A percentile compares a stretch with the other conserved stretches of the same genome.
These are phyloP conservation scores for Haplochromis burtoni DNA, from an alignment of 2,113 vertebrate species.

Conservation along the genomic window DNA sequence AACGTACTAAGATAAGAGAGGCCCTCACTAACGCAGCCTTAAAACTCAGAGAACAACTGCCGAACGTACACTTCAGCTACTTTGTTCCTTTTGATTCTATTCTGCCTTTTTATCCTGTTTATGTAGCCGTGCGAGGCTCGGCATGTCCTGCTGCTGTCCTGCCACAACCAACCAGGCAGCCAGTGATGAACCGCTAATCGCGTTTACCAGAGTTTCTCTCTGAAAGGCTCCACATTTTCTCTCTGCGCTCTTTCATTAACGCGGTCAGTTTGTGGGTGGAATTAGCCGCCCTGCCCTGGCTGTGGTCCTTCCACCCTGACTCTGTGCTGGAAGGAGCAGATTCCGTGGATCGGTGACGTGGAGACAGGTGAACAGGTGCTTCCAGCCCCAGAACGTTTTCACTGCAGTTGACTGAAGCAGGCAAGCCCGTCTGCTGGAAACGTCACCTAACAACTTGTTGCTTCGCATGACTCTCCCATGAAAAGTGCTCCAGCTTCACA, in stretches of 20 bases:
- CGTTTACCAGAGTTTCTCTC: neutral
- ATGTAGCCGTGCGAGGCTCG: neutral
- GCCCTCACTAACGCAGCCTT: too few species aligned
- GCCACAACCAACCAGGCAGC: neutral
- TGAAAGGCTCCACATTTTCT: neutral
- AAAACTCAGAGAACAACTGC: neutral
- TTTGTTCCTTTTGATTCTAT: neutral
- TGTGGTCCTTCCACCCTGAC: neutral
- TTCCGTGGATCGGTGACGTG: neutral
- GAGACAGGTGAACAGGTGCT: constrained; percentile 43
- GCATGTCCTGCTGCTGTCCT: neutral
- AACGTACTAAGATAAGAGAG: neutral
- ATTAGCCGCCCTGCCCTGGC: neutral
- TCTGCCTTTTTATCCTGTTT: neutral
- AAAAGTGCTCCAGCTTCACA: neutral
- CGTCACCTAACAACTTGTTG: neutral
- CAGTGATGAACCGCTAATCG: neutral
- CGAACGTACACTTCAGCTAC: neutral
- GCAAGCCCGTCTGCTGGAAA: neutral
- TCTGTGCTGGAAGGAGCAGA: neutral
- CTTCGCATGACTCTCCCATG: neutral
- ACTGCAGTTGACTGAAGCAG: fast-evolving
- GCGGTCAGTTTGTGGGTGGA: neutral
- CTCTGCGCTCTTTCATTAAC: neutral
- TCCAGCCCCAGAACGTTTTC: neutral